A percentile compares a stretch with the other conserved stretches of the same genome.
Conservation (phyloP, 1,140 invertebrate genomes). For the Micrasema longulum region DNA sequence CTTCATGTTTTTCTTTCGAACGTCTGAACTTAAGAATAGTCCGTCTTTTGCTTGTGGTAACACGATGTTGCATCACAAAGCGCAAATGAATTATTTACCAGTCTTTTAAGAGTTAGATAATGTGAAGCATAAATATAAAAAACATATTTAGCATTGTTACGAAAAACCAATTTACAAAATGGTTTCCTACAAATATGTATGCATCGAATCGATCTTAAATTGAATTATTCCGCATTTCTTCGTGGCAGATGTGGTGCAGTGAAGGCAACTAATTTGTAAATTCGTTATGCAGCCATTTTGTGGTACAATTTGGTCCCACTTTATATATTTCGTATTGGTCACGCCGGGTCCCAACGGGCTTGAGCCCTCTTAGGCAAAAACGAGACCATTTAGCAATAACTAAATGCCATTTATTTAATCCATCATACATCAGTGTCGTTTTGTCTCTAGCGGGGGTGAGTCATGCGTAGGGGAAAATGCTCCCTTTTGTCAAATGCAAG, state of each 20-base stretch:
- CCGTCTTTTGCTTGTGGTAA: no score
- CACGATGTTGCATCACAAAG: no score
- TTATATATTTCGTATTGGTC: slow-evolving; percentile 44
- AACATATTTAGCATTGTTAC: no score
- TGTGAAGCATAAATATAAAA: no score
- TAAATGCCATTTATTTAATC: slow-evolving; percentile 56
- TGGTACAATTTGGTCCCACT: slow-evolving; percentile 22
- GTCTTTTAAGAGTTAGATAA: no score
- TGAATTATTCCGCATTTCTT: slow-evolving; percentile 1
- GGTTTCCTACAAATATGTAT: no score
- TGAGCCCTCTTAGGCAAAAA: slow-evolving; percentile 47
- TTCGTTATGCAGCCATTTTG: slow-evolving; percentile 31
- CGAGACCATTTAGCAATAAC: slow-evolving; percentile 54
- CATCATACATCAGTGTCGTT: slow-evolving; percentile 54
- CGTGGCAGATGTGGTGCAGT: slow-evolving; percentile 23
- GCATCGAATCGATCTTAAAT: not conserved
- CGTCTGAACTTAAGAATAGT: no score
- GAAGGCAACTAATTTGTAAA: slow-evolving; percentile 27
- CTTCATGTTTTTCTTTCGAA: no score
- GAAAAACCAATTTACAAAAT: no score
- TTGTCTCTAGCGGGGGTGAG: slow-evolving; percentile 47
- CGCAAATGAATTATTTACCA: no score
- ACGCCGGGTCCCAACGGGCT: slow-evolving; percentile 35
- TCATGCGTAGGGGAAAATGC: slow-evolving; percentile 13
- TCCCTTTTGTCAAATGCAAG: not conserved